A percentile compares a stretch with the other conserved stretches of the same genome.
Evolutionary conservation across 1,140 invertebrate species (phyloP).

Genomic region (Drosophila lini): DNA sequence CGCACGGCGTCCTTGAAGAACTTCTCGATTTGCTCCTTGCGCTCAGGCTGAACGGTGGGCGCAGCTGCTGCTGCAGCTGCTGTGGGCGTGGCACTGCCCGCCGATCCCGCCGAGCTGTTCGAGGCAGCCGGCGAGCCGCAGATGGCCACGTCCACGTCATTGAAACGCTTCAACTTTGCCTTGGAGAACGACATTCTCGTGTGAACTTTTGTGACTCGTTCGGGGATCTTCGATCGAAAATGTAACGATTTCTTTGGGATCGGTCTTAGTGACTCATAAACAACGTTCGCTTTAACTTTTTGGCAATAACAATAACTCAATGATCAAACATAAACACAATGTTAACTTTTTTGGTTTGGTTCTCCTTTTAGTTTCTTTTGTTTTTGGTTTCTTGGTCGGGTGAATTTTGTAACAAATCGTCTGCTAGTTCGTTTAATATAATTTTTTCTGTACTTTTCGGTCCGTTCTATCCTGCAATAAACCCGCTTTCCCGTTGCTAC

Average conservation of each 20-base stretch:
- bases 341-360: slow-evolving; percentile 43
- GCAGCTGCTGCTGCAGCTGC: slow-evolving; percentile 27
- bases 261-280: slow-evolving; percentile 33
- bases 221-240: slow-evolving; percentile 4
- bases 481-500: slow-evolving; percentile 59
- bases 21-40: slow-evolving; percentile 83
- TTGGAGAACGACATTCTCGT: slow-evolving; percentile 79
- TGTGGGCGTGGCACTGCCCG: slow-evolving; percentile 65
- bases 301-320: slow-evolving; percentile 72
- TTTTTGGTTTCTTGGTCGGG: slow-evolving; percentile 8
- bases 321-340: slow-evolving; percentile 67
- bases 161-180: slow-evolving; percentile 83
- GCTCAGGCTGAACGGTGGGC: slow-evolving; percentile 58
- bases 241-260: slow-evolving; percentile 32
- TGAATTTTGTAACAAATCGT: slow-evolving; percentile 59
- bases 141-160: slow-evolving; percentile 75
- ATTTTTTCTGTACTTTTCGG: slow-evolving; percentile 57
- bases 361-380: neutral
- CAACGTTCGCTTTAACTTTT: slow-evolving; percentile 32
- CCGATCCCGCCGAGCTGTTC: slow-evolving; percentile 62
- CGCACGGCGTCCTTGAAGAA: slow-evolving; percentile 83
- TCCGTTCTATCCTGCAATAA: slow-evolving; percentile 46
- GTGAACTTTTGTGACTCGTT: slow-evolving; percentile 8
- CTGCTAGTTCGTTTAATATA: slow-evolving; percentile 45
- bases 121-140: slow-evolving; percentile 72